Evolutionary conservation across 2,888 invertebrate species (phyloP).

Genomic region (Scaptomyza cyrtandrae): DNA sequence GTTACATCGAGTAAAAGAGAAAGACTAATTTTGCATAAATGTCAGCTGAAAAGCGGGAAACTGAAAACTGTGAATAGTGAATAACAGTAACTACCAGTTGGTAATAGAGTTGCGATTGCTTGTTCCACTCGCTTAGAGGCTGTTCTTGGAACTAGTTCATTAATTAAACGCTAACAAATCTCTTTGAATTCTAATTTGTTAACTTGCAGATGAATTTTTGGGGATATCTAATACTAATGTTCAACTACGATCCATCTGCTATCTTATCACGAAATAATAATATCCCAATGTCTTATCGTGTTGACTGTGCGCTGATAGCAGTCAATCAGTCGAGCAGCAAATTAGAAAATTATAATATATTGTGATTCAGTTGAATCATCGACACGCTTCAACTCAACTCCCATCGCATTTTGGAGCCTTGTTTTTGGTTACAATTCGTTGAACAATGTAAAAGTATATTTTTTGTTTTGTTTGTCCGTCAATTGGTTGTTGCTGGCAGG

Average conservation of each 20-base stretch:
- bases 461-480: constrained; percentile 36
- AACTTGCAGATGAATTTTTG: no score
- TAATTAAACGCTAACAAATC: no score
- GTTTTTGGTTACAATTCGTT: constrained; percentile 29
- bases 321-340: no score
- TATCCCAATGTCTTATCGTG: no score
- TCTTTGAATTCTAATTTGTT: no score
- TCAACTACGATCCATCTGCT: no score
- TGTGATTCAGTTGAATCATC: not conserved
- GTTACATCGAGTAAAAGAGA: not conserved
- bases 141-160: not conserved
- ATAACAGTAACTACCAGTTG: constrained; percentile 32
- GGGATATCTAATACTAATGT: no score
- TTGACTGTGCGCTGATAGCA: no score
- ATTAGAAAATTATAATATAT: not conserved
- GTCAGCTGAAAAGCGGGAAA: constrained; percentile 16
- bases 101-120: not conserved
- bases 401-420: not conserved
- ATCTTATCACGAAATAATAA: no score
- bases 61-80: constrained; percentile 4
- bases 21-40: constrained; percentile 59
- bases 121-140: not conserved
- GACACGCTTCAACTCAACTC: not conserved
- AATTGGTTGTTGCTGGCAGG: constrained; percentile 53
- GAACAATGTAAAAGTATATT: not conserved